Conservation (phyloP, 2,113 vertebrate species). For the Calonectris borealis region DNA sequence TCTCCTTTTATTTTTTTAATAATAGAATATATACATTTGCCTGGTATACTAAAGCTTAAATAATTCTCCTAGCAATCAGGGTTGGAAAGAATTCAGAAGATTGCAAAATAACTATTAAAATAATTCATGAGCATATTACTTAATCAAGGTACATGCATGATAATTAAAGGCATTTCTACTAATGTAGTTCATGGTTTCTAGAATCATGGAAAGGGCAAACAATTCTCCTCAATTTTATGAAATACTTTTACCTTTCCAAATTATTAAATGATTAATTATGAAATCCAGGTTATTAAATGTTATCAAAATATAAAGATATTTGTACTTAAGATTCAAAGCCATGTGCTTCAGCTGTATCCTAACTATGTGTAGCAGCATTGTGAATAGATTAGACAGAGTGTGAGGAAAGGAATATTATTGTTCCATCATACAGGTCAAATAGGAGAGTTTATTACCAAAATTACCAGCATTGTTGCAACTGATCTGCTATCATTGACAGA, state of each 20-base stretch:
- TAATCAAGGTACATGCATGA: neutral
- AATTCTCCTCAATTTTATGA: neutral
- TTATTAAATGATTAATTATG: neutral
- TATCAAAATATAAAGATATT: neutral
- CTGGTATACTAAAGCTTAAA: neutral
- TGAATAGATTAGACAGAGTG: neutral
- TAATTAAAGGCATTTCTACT: neutral
- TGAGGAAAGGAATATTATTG: neutral
- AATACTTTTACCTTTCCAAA: neutral
- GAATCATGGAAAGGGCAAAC: neutral
- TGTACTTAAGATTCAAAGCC: neutral
- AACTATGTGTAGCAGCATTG: neutral
- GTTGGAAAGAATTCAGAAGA: neutral
- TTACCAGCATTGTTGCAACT: neutral
- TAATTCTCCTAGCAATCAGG: neutral
- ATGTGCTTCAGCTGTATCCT: neutral
- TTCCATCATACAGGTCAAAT: neutral
- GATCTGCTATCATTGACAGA: neutral
- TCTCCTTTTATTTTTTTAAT: neutral
- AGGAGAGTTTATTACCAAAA: neutral
- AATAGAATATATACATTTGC: neutral
- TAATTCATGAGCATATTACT: neutral
- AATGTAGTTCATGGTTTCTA: neutral
- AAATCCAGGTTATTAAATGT: neutral
- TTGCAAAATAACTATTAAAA: neutral